Evolutionary conservation across 2,797 vertebrate genomes (phyloP).

Genomic region (Dromococcyx pavoninus): DNA sequence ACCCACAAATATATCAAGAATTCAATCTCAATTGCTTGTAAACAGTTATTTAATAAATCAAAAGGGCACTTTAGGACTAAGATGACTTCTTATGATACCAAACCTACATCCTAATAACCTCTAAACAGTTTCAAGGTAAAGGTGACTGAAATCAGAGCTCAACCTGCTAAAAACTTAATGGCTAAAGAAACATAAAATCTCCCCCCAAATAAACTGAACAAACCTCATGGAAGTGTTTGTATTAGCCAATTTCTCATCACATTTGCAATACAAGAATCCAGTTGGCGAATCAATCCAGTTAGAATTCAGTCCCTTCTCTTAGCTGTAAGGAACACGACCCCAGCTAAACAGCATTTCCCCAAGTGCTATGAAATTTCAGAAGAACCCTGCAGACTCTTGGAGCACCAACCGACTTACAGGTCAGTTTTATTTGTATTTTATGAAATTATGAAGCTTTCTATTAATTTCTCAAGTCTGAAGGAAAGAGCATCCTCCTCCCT

Average conservation of each 20-base stretch:
- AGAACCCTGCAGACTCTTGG: background rate
- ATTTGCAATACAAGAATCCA: background rate
- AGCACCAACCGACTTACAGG: background rate
- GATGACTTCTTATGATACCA: too few relatives aligned
- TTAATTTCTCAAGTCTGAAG: background rate
- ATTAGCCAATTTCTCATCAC: background rate
- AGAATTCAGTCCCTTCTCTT: background rate
- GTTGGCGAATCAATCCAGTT: background rate
- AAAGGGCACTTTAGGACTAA: too few relatives aligned
- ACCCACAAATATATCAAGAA: too few relatives aligned
- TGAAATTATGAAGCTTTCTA: background rate
- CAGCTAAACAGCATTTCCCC: background rate
- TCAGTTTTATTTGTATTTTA: background rate
- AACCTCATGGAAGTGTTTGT: background rate
- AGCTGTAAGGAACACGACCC: background rate
- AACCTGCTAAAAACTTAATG: too few relatives aligned
- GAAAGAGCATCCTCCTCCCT: background rate
- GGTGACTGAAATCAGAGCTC: too few relatives aligned
- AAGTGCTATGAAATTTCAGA: background rate
- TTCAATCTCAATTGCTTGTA: too few relatives aligned
- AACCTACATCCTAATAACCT: too few relatives aligned
- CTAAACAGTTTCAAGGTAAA: too few relatives aligned
- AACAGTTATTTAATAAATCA: too few relatives aligned
- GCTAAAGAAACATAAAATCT: too few relatives aligned
- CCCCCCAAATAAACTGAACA: too few relatives aligned